phyloP scores from a whole-genome alignment of 2,888 invertebrate species.

The Hyalella azteca region DNA sequence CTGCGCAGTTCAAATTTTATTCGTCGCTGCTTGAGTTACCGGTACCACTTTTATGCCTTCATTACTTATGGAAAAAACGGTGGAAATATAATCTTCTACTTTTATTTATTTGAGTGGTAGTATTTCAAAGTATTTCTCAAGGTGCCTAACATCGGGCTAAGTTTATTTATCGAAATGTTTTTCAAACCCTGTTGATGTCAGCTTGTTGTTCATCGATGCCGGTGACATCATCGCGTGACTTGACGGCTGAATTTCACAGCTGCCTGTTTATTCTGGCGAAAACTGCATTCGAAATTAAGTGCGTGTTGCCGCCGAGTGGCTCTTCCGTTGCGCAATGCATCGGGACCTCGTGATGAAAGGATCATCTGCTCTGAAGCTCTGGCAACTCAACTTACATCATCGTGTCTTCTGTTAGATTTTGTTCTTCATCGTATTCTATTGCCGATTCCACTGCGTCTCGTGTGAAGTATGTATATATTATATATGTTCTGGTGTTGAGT shows the following conservation, averaged over 20 bases:
- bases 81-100: too few relatives aligned
- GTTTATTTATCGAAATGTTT: not conserved
- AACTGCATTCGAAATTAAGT: not conserved
- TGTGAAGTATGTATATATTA: not conserved
- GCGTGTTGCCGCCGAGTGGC: not conserved
- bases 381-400: not conserved
- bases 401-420: not conserved
- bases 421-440: not conserved
- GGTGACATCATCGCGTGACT: not conserved
- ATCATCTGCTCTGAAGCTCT: not conserved
- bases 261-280: not conserved
- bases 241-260: not conserved
- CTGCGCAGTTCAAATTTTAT: too few relatives aligned
- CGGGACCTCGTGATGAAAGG: not conserved
- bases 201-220: not conserved
- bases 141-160: not conserved
- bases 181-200: too few relatives aligned
- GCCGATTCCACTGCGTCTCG: not conserved
- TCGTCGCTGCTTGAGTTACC: too few relatives aligned
- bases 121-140: not conserved
- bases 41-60: too few relatives aligned
- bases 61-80: too few relatives aligned
- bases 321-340: not conserved
- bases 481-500: not conserved
- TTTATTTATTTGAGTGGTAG: too few relatives aligned